Conservation (phyloP, 2,797 vertebrate species). For the Leuciscus waleckii region DNA sequence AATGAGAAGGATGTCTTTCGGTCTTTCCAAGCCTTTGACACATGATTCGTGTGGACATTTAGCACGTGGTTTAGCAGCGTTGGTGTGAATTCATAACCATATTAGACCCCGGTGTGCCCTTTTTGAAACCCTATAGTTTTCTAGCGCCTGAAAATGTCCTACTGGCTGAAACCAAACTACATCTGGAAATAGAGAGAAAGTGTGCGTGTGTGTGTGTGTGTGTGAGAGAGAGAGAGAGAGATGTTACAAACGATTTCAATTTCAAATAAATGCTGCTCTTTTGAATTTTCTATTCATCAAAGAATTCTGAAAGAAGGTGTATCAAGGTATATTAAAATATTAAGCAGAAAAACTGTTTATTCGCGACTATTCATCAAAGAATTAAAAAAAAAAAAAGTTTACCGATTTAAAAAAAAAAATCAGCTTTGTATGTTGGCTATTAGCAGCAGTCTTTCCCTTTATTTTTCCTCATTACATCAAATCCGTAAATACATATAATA, state of each 20-base stretch:
- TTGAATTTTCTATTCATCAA: too few species aligned
- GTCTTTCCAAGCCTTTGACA: slow-evolving; percentile 25
- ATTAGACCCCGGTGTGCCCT: slow-evolving; percentile 20
- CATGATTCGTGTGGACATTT: slow-evolving; percentile 41
- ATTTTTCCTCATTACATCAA: background rate
- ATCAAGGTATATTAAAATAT: too few species aligned
- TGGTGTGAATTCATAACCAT: slow-evolving; percentile 49
- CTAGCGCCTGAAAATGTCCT: background rate
- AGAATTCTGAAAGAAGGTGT: too few species aligned
- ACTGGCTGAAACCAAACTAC: background rate
- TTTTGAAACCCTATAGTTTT: slow-evolving; percentile 14
- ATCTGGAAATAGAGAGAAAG: background rate
- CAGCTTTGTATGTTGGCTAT: too few species aligned
- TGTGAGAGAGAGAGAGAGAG: too few species aligned
- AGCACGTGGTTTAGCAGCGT: slow-evolving; percentile 36
- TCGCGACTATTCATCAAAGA: too few species aligned
- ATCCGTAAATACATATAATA: background rate
- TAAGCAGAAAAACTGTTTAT: too few species aligned
- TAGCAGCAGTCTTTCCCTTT: background rate
- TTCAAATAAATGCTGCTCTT: too few species aligned
- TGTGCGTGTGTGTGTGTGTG: too few species aligned
- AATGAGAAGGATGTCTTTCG: slow-evolving; percentile 20
- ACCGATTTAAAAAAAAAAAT: too few species aligned
- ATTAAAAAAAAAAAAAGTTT: too few species aligned
- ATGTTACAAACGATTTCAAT: too few species aligned